Conservation (phyloP, 2,113 vertebrate genomes). For the Reinhardtius hippoglossoides region DNA sequence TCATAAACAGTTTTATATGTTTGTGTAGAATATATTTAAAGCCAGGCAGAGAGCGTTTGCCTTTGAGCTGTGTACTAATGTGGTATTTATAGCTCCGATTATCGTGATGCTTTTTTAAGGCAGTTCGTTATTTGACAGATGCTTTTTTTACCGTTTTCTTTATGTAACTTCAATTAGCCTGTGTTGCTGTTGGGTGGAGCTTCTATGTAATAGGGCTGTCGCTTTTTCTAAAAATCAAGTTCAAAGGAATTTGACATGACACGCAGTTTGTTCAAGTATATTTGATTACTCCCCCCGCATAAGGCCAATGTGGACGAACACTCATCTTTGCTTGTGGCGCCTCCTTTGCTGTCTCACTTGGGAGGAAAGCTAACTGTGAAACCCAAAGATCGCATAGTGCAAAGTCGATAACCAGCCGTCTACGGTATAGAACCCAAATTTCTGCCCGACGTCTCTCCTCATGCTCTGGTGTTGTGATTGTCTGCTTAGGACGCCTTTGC, state of each 20-base stretch:
- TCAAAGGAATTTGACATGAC: background rate
- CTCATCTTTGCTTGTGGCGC: too few relatives aligned
- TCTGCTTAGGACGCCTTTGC: too few relatives aligned
- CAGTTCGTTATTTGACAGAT: conserved; percentile 18
- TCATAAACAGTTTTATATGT: conserved; percentile 33
- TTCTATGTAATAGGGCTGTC: conserved; percentile 1
- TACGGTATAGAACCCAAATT: too few relatives aligned
- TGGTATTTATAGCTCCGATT: conserved; percentile 52
- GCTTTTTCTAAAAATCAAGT: background rate
- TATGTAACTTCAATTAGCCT: conserved; percentile 36
- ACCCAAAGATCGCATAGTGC: too few relatives aligned
- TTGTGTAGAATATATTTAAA: conserved; percentile 31
- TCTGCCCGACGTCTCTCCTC: too few relatives aligned
- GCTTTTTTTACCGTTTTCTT: conserved; percentile 32
- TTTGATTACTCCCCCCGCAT: too few relatives aligned
- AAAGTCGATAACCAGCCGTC: too few relatives aligned
- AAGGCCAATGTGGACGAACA: too few relatives aligned
- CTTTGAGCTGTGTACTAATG: conserved; percentile 47
- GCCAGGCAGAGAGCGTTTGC: conserved; percentile 21
- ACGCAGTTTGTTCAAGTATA: too few relatives aligned
- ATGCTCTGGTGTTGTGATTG: too few relatives aligned
- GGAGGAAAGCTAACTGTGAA: too few relatives aligned
- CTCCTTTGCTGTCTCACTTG: too few relatives aligned
- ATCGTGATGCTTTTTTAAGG: conserved; percentile 43
- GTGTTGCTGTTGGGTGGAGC: conserved; percentile 5